These are phyloP conservation scores for Temnopleurus reevesii DNA, from an alignment of 53 echinoderm and acorn worm genomes.

Conservation along the genomic window DNA sequence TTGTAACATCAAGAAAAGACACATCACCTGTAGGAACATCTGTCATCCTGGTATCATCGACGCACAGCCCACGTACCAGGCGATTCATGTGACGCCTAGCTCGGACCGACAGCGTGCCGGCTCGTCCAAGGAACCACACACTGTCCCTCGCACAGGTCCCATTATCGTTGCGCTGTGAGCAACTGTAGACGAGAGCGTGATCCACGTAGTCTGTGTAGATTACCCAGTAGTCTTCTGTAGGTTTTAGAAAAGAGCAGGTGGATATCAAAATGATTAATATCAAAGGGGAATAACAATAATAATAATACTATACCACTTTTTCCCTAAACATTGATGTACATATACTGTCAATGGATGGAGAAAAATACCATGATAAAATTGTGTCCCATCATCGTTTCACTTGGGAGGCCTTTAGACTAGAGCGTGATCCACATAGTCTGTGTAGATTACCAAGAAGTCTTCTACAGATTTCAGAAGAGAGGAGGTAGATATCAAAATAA, in stretches of 20 bases:
- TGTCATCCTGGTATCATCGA: slow-evolving; percentile 23
- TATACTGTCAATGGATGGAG: too few relatives aligned
- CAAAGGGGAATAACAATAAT: too few relatives aligned
- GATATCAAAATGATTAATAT: too few relatives aligned
- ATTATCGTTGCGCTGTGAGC: slow-evolving; percentile 17
- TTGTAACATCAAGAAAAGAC: too few relatives aligned
- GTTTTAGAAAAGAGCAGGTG: too few relatives aligned
- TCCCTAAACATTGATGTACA: too few relatives aligned
- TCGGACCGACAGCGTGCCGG: not conserved
- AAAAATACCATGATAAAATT: too few relatives aligned
- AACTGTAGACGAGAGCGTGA: slow-evolving; percentile 72
- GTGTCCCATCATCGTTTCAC: slow-evolving; percentile 51
- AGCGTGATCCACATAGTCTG: slow-evolving; percentile 66
- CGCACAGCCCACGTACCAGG: slow-evolving; percentile 44
- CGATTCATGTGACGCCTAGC: slow-evolving; percentile 41
- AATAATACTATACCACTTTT: too few relatives aligned
- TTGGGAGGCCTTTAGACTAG: slow-evolving; percentile 64
- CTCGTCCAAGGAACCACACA: slow-evolving; percentile 57
- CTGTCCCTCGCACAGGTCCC: slow-evolving; percentile 51
- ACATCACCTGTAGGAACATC: slow-evolving; percentile 62
- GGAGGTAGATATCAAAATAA: too few relatives aligned
- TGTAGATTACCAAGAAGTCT: slow-evolving; percentile 73
- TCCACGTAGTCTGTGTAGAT: slow-evolving; percentile 69
- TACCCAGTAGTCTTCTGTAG: slow-evolving; percentile 74
- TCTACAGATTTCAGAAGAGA: too few relatives aligned